Conservation (phyloP, 2,888 invertebrate genomes). For the Empis livida region DNA sequence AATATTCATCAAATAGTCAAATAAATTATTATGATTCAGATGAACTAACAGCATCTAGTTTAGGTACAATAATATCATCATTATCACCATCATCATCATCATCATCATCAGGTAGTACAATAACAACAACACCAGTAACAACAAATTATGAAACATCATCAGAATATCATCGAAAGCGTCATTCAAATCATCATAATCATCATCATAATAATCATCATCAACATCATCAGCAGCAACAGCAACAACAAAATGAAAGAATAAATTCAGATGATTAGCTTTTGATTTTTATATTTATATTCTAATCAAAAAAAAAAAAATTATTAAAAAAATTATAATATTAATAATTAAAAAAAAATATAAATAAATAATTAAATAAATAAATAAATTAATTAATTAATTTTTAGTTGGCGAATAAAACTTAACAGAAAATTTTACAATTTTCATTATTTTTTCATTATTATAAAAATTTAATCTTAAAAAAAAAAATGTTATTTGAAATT, state of each 20-base stretch:
- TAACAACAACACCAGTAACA: slow-evolving; percentile 12
- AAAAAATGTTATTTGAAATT: no score
- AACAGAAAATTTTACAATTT: no score
- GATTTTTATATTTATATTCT: no score
- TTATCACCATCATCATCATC: slow-evolving; percentile 4
- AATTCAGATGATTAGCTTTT: no score
- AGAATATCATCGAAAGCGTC: slow-evolving; percentile 6
- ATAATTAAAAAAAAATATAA: no score
- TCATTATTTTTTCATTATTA: no score
- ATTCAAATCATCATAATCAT: slow-evolving; percentile 10
- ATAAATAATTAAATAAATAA: no score
- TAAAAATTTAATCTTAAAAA: no score
- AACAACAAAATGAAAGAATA: background rate
- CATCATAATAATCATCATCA: slow-evolving; percentile 7
- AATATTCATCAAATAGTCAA: slow-evolving; percentile 14
- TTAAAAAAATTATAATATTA: no score
- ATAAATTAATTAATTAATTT: no score
- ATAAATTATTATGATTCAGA: slow-evolving; percentile 5
- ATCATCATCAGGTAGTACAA: slow-evolving; percentile 3
- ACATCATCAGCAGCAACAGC: slow-evolving; percentile 5
- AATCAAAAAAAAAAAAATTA: no score
- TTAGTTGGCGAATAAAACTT: no score
- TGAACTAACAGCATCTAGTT: background rate
- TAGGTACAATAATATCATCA: background rate
- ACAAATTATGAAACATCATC: slow-evolving; percentile 17